A percentile compares a stretch with the other conserved stretches of the same genome.
These are phyloP conservation scores for Bombus impatiens DNA, from an alignment of 1,140 invertebrate species.

Conservation along the genomic window DNA sequence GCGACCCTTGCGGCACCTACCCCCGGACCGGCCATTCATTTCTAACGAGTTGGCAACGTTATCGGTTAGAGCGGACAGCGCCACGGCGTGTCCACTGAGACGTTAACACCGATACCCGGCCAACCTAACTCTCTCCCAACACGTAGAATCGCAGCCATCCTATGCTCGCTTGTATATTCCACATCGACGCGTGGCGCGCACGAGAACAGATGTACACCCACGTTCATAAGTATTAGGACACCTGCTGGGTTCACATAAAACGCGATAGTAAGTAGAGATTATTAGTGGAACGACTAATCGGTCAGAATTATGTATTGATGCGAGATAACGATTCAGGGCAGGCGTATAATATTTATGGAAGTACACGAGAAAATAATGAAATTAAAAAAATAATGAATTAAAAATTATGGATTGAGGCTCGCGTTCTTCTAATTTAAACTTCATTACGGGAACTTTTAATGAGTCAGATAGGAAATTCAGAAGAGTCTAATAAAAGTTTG, in stretches of 20 bases:
- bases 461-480: no score
- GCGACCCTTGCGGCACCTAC: conserved; percentile 38
- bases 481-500: neutral
- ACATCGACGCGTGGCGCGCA: neutral
- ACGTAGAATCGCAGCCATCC: conserved; percentile 38
- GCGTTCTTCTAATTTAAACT: no score
- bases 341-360: no score
- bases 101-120: conserved; percentile 76
- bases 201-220: neutral
- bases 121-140: conserved; percentile 31
- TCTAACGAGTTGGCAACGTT: conserved; percentile 77
- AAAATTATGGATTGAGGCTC: no score
- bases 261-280: no score
- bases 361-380: no score
- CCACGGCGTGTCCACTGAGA: conserved; percentile 72
- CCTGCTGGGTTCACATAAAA: no score
- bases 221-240: neutral
- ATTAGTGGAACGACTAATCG: no score
- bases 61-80: conserved; percentile 70
- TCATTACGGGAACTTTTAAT: no score
- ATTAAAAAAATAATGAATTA: no score
- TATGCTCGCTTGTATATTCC: neutral
- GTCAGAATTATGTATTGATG: no score
- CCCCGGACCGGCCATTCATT: conserved; percentile 63
- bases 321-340: no score